phyloP scores from a whole-genome alignment of 2,113 vertebrate genomes.

The Galbula dea region DNA sequence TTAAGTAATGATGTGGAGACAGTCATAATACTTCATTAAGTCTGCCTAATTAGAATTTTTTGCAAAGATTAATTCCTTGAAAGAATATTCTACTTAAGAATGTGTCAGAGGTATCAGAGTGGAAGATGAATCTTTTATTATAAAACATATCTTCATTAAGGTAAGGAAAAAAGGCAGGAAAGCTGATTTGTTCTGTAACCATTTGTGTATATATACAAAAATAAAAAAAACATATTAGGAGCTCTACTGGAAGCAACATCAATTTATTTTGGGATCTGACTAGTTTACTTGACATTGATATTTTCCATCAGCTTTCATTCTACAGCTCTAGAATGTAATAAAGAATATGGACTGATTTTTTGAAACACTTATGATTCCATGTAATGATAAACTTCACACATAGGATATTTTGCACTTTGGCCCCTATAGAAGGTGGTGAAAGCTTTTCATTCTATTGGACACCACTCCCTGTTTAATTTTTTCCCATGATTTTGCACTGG shows the following conservation, averaged over 20 bases:
- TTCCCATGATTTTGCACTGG: neutral
- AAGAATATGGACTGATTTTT: neutral
- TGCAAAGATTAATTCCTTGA: conserved; percentile 34
- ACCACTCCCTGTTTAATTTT: neutral
- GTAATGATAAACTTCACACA: neutral
- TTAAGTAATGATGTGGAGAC: conserved; percentile 3
- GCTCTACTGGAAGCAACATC: neutral
- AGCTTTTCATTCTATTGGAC: neutral
- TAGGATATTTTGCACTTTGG: neutral
- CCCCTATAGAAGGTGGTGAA: neutral
- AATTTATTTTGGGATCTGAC: conserved; percentile 29
- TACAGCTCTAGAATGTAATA: neutral
- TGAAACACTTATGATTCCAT: neutral
- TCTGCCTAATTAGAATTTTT: neutral
- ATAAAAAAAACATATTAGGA: conserved; percentile 19
- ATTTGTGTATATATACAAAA: conserved; percentile 8
- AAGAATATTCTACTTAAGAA: conserved; percentile 11
- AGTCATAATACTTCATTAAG: neutral
- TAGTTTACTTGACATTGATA: neutral
- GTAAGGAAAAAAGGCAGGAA: conserved; percentile 19
- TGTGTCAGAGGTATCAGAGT: neutral
- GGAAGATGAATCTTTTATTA: neutral
- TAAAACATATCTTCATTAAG: conserved; percentile 29
- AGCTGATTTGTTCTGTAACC: conserved; percentile 24
- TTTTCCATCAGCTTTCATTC: conserved; percentile 10